phyloP scores from a whole-genome alignment of 2,888 invertebrate species.

The Drosophila paranaensis region DNA sequence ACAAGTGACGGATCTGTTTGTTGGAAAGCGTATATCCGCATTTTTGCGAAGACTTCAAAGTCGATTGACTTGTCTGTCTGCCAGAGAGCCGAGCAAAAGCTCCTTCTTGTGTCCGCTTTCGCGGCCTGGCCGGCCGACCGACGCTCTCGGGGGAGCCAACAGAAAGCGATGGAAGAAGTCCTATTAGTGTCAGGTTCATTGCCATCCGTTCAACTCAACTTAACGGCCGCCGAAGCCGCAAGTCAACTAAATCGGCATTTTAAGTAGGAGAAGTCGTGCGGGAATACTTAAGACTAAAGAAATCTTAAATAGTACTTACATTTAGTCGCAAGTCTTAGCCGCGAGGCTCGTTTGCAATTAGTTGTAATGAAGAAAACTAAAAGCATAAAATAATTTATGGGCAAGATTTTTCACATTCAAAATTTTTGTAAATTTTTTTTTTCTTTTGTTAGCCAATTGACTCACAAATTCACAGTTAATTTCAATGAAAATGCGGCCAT shows the following conservation, averaged over 20 bases:
- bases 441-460: not conserved
- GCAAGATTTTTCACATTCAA: not conserved
- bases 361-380: not conserved
- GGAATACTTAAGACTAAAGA: not conserved
- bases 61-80: constrained; percentile 11
- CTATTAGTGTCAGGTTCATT: constrained; percentile 84
- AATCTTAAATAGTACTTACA: not conserved
- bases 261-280: constrained; percentile 7
- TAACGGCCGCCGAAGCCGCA: not conserved
- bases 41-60: not conserved
- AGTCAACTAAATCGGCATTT: not conserved
- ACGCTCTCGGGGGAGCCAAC: constrained; percentile 13
- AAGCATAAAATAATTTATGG: not conserved
- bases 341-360: not conserved
- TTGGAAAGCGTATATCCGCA: constrained; percentile 8
- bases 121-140: not conserved
- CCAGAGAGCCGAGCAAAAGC: not conserved
- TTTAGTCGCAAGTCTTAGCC: not conserved
- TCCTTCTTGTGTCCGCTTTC: constrained; percentile 7
- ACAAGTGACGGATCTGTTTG: not conserved
- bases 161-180: constrained; percentile 64
- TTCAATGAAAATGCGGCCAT: constrained; percentile 37
- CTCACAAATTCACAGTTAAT: constrained; percentile 42
- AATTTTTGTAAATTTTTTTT: not conserved
- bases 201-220: constrained; percentile 71